phyloP scores from a whole-genome alignment of 1,140 invertebrate genomes.

The Heterodera schachtii region DNA sequence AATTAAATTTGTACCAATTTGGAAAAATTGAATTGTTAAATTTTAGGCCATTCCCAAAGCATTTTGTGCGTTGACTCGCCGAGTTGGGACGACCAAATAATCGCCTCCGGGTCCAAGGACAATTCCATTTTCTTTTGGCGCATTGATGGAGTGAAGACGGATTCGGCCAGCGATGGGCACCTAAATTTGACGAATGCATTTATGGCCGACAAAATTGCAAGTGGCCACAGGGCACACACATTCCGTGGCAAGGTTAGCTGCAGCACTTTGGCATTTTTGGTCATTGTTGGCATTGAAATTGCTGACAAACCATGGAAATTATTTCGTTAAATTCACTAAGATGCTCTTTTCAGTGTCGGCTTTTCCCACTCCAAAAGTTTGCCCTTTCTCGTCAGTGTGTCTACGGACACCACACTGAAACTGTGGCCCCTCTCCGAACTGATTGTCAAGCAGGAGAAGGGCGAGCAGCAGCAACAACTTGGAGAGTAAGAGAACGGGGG shows the following conservation, averaged over 20 bases:
- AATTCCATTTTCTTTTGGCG: conserved; percentile 59
- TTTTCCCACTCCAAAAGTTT: conserved; percentile 46
- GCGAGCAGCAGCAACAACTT: conserved; percentile 12
- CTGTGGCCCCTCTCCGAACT: conserved; percentile 52
- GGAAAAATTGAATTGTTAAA: too few relatives aligned
- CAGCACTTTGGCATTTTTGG: too few relatives aligned
- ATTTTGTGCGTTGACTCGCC: conserved; percentile 56
- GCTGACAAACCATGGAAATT: too few relatives aligned
- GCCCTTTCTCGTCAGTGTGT: conserved; percentile 60
- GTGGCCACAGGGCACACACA: conserved; percentile 58
- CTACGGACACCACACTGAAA: conserved; percentile 60
- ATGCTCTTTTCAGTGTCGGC: conserved; percentile 9
- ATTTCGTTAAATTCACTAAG: too few relatives aligned
- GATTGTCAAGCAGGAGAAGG: conserved; percentile 30
- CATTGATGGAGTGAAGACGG: conserved; percentile 24
- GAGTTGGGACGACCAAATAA: conserved; percentile 50
- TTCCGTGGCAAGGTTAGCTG: conserved; percentile 44
- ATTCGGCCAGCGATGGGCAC: neutral
- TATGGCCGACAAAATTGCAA: conserved; percentile 34
- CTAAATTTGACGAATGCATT: neutral
- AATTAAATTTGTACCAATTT: too few relatives aligned
- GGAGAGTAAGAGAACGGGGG: too few relatives aligned
- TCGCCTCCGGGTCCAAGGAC: conserved; percentile 62
- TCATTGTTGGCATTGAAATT: too few relatives aligned
- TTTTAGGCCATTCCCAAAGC: conserved; percentile 56